Percentiles rank a stretch among this genome's conserved stretches.
phyloP scores from a whole-genome alignment of 2,797 vertebrate genomes.

The Gymnoscopelus braueri region DNA sequence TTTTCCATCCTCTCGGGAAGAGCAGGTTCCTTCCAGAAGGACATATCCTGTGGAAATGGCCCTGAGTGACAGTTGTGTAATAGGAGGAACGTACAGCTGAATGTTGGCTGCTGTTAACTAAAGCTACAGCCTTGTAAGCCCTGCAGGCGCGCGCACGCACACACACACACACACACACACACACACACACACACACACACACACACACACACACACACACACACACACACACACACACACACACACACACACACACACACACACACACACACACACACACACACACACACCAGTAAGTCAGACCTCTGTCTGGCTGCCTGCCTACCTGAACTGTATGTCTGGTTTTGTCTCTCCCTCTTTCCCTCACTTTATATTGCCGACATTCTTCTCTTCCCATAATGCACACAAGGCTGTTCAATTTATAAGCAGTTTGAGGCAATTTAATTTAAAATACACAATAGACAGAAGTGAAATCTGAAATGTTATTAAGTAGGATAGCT shows the following conservation, averaged over 20 bases:
- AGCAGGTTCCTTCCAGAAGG: slow-evolving; percentile 11
- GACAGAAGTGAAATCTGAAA: slow-evolving; percentile 36
- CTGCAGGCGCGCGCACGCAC: background rate
- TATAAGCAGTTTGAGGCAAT: too few species aligned
- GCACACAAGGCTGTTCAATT: too few species aligned
- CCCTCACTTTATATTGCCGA: background rate
- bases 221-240: too few species aligned
- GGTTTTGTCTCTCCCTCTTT: background rate
- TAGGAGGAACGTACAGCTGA: slow-evolving; percentile 17
- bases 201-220: too few species aligned
- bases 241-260: too few species aligned
- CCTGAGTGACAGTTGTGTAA: slow-evolving; percentile 24
- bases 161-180: background rate
- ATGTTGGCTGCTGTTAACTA: slow-evolving; percentile 36
- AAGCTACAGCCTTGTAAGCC: slow-evolving; percentile 33
- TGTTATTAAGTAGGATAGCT: slow-evolving; percentile 35
- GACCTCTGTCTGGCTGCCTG: background rate
- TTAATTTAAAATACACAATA: slow-evolving; percentile 19
- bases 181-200: background rate
- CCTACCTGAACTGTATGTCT: background rate
- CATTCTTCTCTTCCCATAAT: too few species aligned
- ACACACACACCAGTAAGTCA: too few species aligned
- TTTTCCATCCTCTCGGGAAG: slow-evolving; percentile 22
- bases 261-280: too few species aligned
- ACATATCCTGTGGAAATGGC: slow-evolving; percentile 25